These are phyloP conservation scores for Thera obeliscata DNA, from an alignment of 2,888 invertebrate species.

Conservation along the genomic window DNA sequence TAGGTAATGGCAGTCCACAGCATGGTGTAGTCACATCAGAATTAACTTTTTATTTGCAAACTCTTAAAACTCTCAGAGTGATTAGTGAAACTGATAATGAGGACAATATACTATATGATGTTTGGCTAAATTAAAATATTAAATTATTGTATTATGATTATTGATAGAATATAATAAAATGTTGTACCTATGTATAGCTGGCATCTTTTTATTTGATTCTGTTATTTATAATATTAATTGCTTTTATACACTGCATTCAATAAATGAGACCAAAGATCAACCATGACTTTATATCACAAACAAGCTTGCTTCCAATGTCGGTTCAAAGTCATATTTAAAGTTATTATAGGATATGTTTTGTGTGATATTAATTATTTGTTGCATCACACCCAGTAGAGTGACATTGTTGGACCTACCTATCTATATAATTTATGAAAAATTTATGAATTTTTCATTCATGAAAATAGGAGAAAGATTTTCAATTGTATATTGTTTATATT, in stretches of 20 bases:
- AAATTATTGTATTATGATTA: constrained; percentile 13
- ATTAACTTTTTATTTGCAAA: constrained; percentile 95
- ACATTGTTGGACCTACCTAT: not conserved
- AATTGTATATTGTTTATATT: not conserved
- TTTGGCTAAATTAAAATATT: constrained; percentile 87
- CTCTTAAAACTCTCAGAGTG: constrained; percentile 91
- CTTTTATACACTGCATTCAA: constrained; percentile 6
- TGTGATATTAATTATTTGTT: too few relatives aligned
- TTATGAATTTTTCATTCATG: not conserved
- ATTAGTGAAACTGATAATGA: constrained; percentile 89
- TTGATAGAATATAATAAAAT: constrained; percentile 24
- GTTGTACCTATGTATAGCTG: constrained; percentile 28
- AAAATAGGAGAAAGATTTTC: constrained; percentile 1
- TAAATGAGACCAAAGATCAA: constrained; percentile 27
- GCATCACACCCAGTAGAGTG: too few relatives aligned
- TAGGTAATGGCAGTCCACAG: constrained; percentile 98
- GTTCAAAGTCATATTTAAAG: too few relatives aligned
- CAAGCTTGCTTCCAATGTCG: too few relatives aligned
- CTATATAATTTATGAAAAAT: not conserved
- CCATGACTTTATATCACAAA: too few relatives aligned
- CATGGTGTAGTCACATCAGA: constrained; percentile 97
- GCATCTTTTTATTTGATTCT: constrained; percentile 26
- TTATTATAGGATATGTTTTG: too few relatives aligned
- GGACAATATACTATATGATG: constrained; percentile 92
- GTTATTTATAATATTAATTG: not conserved